These are phyloP conservation scores for Phenganax subtilis DNA, from an alignment of 92 coral and sea anemone species.

Conservation along the genomic window DNA sequence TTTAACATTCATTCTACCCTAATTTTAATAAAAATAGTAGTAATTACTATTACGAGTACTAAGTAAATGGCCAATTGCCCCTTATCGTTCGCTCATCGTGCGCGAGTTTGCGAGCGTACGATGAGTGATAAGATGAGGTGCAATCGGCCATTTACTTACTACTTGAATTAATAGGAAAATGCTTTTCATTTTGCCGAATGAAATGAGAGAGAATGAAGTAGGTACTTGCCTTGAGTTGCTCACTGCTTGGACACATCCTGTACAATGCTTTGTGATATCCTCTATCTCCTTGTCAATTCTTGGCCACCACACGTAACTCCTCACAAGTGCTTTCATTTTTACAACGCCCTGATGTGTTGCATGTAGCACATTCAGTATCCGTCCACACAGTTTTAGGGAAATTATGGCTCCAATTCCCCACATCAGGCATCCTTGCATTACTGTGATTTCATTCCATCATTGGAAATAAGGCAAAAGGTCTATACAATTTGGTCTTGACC, in stretches of 20 bases:
- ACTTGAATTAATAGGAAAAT: no score
- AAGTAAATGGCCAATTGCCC: no score
- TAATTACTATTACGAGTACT: no score
- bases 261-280: not conserved
- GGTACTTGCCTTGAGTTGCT: not conserved
- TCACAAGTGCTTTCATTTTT: constrained; percentile 38
- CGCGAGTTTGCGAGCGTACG: no score
- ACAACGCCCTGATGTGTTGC: constrained; percentile 28
- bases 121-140: no score
- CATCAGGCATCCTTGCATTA: constrained; percentile 22
- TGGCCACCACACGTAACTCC: constrained; percentile 8
- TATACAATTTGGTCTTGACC: not conserved
- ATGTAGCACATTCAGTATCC: constrained; percentile 24
- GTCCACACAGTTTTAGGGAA: constrained; percentile 4
- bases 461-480: not conserved
- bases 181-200: no score
- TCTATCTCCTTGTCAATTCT: not conserved
- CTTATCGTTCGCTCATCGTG: no score
- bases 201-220: no score
- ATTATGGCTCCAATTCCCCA: constrained; percentile 41
- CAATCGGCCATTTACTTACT: no score
- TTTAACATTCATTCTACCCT: no score
- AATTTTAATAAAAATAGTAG: no score
- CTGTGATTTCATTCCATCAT: not conserved
- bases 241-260: not conserved